phyloP scores from a whole-genome alignment of 2,113 vertebrate genomes.

The Eudyptes chrysolophus region DNA sequence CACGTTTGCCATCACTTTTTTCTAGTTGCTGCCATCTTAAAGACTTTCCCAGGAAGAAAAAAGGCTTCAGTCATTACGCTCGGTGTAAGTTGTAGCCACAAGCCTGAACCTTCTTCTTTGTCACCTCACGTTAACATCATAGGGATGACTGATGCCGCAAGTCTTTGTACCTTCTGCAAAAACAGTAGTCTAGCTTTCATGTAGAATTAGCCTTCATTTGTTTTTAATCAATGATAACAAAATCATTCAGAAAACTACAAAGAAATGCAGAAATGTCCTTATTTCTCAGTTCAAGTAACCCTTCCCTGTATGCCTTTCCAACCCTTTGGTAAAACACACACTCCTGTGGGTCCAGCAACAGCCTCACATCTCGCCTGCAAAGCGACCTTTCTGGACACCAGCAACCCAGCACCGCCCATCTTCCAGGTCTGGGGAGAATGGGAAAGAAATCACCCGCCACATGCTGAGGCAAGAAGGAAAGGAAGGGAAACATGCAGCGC shows the following conservation, averaged over 20 bases:
- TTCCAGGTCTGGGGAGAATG: background rate
- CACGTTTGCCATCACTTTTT: background rate
- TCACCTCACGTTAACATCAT: background rate
- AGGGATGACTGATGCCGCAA: background rate
- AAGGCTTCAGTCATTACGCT: background rate
- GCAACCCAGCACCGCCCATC: accelerated
- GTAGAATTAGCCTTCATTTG: background rate
- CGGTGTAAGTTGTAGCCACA: background rate
- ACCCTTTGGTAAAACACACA: background rate
- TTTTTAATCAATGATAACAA: background rate
- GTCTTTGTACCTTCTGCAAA: background rate
- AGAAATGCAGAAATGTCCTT: background rate
- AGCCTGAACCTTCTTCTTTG: background rate
- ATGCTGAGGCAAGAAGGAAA: background rate
- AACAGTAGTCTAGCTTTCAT: background rate
- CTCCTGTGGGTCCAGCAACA: background rate
- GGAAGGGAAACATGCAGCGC: background rate
- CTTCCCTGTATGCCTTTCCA: background rate
- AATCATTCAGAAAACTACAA: background rate
- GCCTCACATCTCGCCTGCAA: background rate
- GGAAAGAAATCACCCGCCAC: background rate
- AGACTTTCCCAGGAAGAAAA: background rate
- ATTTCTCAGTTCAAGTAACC: background rate
- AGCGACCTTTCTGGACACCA: background rate
- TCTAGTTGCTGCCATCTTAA: background rate